Evolutionary conservation across 1,140 invertebrate species (phyloP), one percentile per base, ranked within the genome.

Genomic region (Aphelenchoides besseyi): DNA sequence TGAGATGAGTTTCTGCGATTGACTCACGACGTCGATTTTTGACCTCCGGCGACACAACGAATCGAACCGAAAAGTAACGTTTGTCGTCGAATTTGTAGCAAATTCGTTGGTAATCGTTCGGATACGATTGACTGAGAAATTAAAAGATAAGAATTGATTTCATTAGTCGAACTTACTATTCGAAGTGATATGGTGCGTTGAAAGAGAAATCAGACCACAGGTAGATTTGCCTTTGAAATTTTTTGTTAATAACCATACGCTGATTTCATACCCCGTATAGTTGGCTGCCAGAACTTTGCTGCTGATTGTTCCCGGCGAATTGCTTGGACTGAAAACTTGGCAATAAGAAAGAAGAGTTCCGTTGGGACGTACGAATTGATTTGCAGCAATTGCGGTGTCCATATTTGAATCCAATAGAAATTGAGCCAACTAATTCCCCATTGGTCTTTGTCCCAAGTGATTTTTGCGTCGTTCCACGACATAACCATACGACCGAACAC

Each of bases 31-130:
- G 61, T 62, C 78, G 69, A 37, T 64, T 72, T 36, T 75, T 75
- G 33, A 84, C 77, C 36, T 84, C 83, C 12, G 77, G 76, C 23
- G 79, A 53, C 16, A 83, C 83, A n/a, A 72, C 61, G 64, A 83
- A 83, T 8, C 83, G 72, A 12, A 83, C 82, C 16, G 81, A 64
- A 55, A 83, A 81, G 59, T 85, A 82, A 12, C 82, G 66, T 72
- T 85, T 84, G 69, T 83, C 82, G 55, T 83, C 82, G 64, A 83
- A 83, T 74, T 83, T 84, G 68, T 82, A 83, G 75, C 83, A 85
- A 41, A 83, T 74, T 68, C 69, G 70, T 64, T 83, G 82, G 16
- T 68, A 52, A 70, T 83, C 82, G 53, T 84, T 82, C n/a, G 82
- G 82, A 70, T 82, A 83, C 23, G 72, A 71, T 32, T 80, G 70